Evolutionary conservation across 1,140 invertebrate genomes (phyloP), one percentile per base, ranked within the genome.

Genomic region (Nasonia longicornis): DNA sequence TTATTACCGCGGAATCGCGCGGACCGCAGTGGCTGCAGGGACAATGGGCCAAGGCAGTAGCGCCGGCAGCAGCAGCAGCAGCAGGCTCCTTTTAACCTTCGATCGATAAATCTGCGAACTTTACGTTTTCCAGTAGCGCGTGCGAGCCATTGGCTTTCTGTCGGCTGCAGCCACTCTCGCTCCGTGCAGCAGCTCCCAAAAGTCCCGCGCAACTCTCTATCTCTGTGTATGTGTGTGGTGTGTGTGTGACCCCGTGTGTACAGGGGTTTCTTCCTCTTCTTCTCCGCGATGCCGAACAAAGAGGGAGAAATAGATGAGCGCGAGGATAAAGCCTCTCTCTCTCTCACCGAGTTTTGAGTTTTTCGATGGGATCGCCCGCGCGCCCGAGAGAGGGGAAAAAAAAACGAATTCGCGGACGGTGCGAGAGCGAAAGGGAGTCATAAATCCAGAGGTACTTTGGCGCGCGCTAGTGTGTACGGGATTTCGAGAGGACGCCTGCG

Each of bases 51-150:
- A n/a, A n/a, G 69, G 69, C 52, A 58, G 45, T 16, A 48, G 45
- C 45, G 2, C 26, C 26, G 26, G 45, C 20, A 64, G 63, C 63
- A n/a, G 14, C 11, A 38, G 31, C 16, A 26, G 58, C 80, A 74
- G 75, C 80, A 78, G 20, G 38, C 80, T 82, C 80, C 80, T 82
- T 82, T 73, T 82, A 74, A 73, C 79, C 70, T 77, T 70, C 76
- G 80, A 82, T 82, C 80, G 80, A 82, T 82, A 77, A 82, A 82
- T 82, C 80, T 81, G 74, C 80, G 67, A 81, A 81, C 80, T 81
- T 81, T 81, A 81, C 80, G 74, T 81, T 81, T 81, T 81, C 80
- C 80, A 81, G 79, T 63, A 66, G 73, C 74, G 73, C 79, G 72
- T 75, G 79, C 79, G 66, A 81, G 74, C 67, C 80, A 81, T 81